A percentile compares a stretch with the other conserved stretches of the same genome.
Conservation (phyloP, 2,888 invertebrate genomes). For the Drosophila colorata region DNA sequence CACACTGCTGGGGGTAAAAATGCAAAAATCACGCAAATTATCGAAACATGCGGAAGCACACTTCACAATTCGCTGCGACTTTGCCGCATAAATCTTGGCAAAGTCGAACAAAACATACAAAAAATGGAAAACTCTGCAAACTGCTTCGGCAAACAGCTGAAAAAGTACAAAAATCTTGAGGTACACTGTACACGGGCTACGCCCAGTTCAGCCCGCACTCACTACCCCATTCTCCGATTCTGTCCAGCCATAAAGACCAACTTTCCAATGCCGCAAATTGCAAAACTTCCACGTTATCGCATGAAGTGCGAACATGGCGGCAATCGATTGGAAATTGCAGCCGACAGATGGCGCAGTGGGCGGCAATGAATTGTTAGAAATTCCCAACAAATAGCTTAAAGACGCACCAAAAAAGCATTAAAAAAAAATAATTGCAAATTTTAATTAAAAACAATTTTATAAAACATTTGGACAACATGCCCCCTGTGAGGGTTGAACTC, state of each 20-base stretch:
- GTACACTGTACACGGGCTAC: conserved; percentile 32
- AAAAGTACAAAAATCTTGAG: conserved; percentile 77
- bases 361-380: conserved; percentile 31
- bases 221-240: no score
- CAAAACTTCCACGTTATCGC: conserved; percentile 78
- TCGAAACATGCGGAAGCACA: conserved; percentile 78
- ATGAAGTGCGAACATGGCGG: conserved; percentile 77
- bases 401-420: not conserved
- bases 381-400: conserved; percentile 13
- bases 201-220: not conserved
- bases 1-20: conserved; percentile 40
- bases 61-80: conserved; percentile 72
- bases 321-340: conserved; percentile 80
- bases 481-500: conserved; percentile 74
- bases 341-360: conserved; percentile 49
- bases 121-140: conserved; percentile 21
- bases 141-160: conserved; percentile 31
- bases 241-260: conserved; percentile 58
- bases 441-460: conserved; percentile 16
- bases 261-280: conserved; percentile 79
- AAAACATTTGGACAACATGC: conserved; percentile 20
- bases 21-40: conserved; percentile 82
- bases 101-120: conserved; percentile 57
- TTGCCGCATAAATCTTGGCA: conserved; percentile 77
- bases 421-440: conserved; percentile 18